Evolutionary conservation across 1,140 invertebrate genomes (phyloP).

Genomic region (Aplysia californica): DNA sequence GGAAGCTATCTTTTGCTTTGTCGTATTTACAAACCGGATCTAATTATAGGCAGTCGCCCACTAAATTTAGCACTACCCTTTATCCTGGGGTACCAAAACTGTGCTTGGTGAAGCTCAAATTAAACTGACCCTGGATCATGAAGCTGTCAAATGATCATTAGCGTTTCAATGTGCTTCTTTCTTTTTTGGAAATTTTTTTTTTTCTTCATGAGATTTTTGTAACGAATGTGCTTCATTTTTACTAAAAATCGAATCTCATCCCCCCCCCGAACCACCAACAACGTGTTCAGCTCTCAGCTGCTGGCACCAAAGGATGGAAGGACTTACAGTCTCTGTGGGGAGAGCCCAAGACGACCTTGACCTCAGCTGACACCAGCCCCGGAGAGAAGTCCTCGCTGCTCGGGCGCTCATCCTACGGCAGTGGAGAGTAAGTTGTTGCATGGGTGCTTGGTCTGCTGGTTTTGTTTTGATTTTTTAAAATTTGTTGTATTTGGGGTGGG

Average conservation of each 20-base stretch:
- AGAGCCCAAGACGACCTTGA: slow-evolving; percentile 59
- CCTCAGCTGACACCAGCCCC: slow-evolving; percentile 57
- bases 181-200: neutral
- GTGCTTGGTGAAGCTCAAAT: neutral
- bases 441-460: no score
- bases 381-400: slow-evolving; percentile 62
- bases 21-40: no score
- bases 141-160: neutral
- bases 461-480: no score
- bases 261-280: neutral
- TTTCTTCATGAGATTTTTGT: neutral
- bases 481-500: neutral
- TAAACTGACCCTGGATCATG: neutral
- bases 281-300: slow-evolving; percentile 43
- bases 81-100: no score
- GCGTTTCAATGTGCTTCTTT: neutral
- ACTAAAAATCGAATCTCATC: neutral
- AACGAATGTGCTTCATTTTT: neutral
- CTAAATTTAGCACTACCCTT: no score
- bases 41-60: no score
- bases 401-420: slow-evolving; percentile 27
- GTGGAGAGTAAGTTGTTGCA: slow-evolving; percentile 22
- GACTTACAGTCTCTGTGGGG: slow-evolving; percentile 59
- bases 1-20: no score
- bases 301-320: slow-evolving; percentile 60